A percentile compares a stretch with the other conserved stretches of the same genome.
phyloP scores from a whole-genome alignment of 1,140 invertebrate species.

The Metopolophium dirhodum region DNA sequence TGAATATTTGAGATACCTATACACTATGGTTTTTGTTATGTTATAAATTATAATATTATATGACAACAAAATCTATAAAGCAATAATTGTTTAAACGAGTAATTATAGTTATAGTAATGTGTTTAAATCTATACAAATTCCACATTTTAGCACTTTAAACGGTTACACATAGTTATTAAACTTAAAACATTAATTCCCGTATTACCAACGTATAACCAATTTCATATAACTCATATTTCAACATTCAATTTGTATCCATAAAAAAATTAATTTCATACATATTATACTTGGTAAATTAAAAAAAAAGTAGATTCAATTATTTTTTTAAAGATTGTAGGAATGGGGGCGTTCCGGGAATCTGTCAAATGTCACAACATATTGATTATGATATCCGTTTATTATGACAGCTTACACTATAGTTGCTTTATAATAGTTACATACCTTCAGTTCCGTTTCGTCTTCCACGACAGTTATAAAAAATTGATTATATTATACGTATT shows the following conservation, averaged over 20 bases:
- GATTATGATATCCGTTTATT: neutral
- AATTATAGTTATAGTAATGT: too few species aligned
- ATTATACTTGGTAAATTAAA: neutral
- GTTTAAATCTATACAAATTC: too few species aligned
- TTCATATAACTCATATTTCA: neutral
- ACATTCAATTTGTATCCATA: neutral
- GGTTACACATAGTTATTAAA: too few species aligned
- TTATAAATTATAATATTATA: neutral
- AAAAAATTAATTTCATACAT: neutral
- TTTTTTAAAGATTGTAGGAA: neutral
- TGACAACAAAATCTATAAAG: too few species aligned
- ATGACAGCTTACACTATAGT: neutral
- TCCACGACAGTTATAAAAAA: conserved; percentile 5
- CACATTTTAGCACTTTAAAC: too few species aligned
- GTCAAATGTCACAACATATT: conserved; percentile 10
- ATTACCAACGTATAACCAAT: neutral
- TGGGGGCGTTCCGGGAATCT: conserved; percentile 10
- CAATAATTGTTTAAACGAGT: too few species aligned
- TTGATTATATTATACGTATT: neutral
- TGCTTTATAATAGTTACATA: neutral
- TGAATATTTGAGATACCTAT: too few species aligned
- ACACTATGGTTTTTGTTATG: too few species aligned
- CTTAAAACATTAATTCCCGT: neutral
- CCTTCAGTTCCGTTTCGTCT: conserved; percentile 25
- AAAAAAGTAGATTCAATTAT: neutral